These are phyloP conservation scores for Penaeus chinensis DNA, from an alignment of 1,140 invertebrate genomes.

Conservation along the genomic window DNA sequence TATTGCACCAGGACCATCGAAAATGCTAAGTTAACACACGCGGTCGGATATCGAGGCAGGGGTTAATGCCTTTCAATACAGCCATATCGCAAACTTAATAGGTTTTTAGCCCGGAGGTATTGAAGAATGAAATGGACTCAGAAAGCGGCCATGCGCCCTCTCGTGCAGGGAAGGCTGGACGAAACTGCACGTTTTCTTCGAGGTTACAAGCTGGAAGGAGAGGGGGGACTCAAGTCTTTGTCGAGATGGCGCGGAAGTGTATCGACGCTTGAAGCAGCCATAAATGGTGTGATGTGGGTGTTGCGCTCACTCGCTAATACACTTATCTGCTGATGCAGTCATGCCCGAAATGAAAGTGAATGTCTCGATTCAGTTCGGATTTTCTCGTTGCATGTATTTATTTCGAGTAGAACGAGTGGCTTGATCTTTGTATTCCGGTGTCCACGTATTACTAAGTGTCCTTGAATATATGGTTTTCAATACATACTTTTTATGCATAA, in stretches of 20 bases:
- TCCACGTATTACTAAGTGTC: too few relatives aligned
- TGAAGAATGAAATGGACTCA: slow-evolving; percentile 16
- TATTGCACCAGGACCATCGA: neutral
- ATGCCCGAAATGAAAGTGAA: too few relatives aligned
- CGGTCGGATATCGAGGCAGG: slow-evolving; percentile 20
- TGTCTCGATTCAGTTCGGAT: too few relatives aligned
- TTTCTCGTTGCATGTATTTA: too few relatives aligned
- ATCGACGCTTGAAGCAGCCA: neutral
- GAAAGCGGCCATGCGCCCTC: neutral
- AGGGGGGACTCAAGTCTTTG: slow-evolving; percentile 5
- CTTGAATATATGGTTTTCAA: too few relatives aligned
- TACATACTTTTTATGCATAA: too few relatives aligned
- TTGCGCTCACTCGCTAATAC: too few relatives aligned
- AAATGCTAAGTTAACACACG: slow-evolving; percentile 9
- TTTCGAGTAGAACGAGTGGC: too few relatives aligned
- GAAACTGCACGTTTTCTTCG: slow-evolving; percentile 29
- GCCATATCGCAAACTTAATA: slow-evolving; percentile 3
- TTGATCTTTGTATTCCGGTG: too few relatives aligned
- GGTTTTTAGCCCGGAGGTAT: slow-evolving; percentile 9
- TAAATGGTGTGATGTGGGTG: too few relatives aligned
- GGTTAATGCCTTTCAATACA: slow-evolving; percentile 25
- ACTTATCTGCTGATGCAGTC: too few relatives aligned
- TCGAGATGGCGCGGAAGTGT: neutral
- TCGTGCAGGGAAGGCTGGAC: neutral
- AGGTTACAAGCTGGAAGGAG: slow-evolving; percentile 7